Base-by-base conservation (phyloP, 2,113 vertebrate species). In the Mohoua ochrocephala region DNA sequence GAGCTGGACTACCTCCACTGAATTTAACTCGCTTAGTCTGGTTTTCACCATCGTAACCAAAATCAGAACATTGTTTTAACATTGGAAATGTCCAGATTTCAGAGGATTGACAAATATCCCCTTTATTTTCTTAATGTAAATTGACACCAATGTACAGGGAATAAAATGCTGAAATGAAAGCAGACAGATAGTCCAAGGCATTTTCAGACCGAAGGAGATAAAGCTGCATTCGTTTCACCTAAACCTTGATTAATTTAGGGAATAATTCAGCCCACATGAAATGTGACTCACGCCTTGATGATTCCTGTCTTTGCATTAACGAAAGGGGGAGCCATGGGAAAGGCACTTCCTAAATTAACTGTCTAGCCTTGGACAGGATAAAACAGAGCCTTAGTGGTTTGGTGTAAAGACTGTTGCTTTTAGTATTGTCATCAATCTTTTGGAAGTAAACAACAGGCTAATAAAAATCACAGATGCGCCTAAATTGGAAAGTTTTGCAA, bases 401-500 rank as follows among this genome's bases (percentile, higher is more conserved):
- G 69, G 73, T 87, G 56, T 77, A 78, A 91, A 84, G 88, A 53
- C 20, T 86, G 22, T 59, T 93, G 92, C 76, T 94, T 90, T 95
- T 91, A 93, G 69, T 82, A 79, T 84, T 79, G 39, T 33, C 88
- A 92, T 95, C 30, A 93, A 95, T 94, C 92, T 94, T 81, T 76
- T 42, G 41, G 68, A 93, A 90, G 79, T 77, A 92, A 96, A 95
- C 83, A 94, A 91, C 65, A 88, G 49, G 65, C 85, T 95, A 95
- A 96, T 94, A 94, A 96, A 97, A 93, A 59, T 86, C 92, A 86
- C 80, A 96, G 79, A 95, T 95, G 91, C 76, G 96, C 44, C 80
- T 92, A 78, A 97, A 96, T 81, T 89, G 88, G 86, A 45, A 96
- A 94, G 76, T 88, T 96, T 96, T 89, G 80, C 53, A 71, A 84